Conservation (phyloP, 1,140 invertebrate species). For the Drosophila bocki region DNA sequence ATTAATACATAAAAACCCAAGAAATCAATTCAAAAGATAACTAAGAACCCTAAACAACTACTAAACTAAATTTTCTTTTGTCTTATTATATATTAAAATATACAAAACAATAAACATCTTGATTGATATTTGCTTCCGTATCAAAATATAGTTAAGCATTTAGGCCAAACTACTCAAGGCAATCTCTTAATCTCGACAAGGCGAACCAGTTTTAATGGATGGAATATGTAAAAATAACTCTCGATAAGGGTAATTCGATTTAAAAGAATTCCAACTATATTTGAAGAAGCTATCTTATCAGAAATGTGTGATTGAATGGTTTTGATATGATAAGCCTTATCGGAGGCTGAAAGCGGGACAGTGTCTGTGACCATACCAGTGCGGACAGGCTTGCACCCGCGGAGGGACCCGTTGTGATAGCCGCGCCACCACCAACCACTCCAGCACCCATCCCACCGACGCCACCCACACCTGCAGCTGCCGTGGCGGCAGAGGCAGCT, state of each 20-base stretch:
- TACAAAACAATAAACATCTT: background rate
- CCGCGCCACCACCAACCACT: slow-evolving; percentile 33
- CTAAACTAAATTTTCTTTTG: no score
- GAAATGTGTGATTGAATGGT: background rate
- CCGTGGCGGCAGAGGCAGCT: slow-evolving; percentile 40
- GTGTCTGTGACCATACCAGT: slow-evolving; percentile 14
- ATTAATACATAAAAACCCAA: no score
- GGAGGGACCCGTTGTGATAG: slow-evolving; percentile 77
- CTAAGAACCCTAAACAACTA: no score
- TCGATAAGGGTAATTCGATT: slow-evolving; percentile 12
- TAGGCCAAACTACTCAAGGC: background rate
- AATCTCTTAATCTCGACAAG: background rate
- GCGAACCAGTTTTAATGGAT: background rate
- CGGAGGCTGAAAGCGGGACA: background rate
- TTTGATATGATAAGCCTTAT: background rate
- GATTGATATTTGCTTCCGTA: background rate
- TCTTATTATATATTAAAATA: background rate
- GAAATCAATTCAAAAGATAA: background rate
- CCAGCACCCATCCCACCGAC: slow-evolving; percentile 22
- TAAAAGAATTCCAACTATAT: background rate
- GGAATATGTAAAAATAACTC: background rate
- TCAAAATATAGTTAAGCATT: background rate
- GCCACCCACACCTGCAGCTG: slow-evolving; percentile 39
- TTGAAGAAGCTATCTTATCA: background rate
- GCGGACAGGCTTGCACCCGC: slow-evolving; percentile 41